Evolutionary conservation across 2,888 invertebrate species (phyloP).

Genomic region (Salticus scenicus): DNA sequence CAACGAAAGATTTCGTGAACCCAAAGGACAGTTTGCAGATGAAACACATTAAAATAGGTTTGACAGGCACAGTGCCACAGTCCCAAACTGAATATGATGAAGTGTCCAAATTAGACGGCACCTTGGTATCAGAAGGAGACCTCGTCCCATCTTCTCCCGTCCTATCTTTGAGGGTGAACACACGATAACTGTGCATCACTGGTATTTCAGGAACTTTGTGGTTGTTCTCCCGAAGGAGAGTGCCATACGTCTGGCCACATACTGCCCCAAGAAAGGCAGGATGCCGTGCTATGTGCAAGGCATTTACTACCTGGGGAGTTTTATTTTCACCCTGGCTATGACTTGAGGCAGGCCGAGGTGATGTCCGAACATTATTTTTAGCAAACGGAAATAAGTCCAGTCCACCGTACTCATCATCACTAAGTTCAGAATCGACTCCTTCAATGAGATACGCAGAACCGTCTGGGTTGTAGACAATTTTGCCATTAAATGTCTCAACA

Average conservation of each 20-base stretch:
- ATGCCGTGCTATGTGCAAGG: slow-evolving; percentile 88
- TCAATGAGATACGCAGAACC: slow-evolving; percentile 98
- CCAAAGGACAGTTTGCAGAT: slow-evolving; percentile 98
- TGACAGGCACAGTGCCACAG: slow-evolving; percentile 84
- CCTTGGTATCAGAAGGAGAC: slow-evolving; percentile 16
- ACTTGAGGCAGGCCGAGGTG: slow-evolving; percentile 31
- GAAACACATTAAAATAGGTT: slow-evolving; percentile 99
- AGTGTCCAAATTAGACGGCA: slow-evolving; percentile 78
- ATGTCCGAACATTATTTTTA: slow-evolving; percentile 77
- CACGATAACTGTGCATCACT: slow-evolving; percentile 93
- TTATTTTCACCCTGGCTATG: slow-evolving; percentile 77
- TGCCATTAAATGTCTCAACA: slow-evolving; percentile 95
- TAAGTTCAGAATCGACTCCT: slow-evolving; percentile 76
- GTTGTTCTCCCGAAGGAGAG: slow-evolving; percentile 77
- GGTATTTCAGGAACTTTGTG: slow-evolving; percentile 80
- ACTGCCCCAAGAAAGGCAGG: slow-evolving; percentile 81
- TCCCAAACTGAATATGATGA: slow-evolving; percentile 74
- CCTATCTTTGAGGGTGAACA: slow-evolving; percentile 79
- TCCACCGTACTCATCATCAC: slow-evolving; percentile 80
- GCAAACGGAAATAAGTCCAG: slow-evolving; percentile 39
- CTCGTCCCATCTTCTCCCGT: slow-evolving; percentile 21
- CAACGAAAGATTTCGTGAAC: slow-evolving; percentile 94
- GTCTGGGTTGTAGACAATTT: slow-evolving; percentile 97
- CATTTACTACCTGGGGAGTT: slow-evolving; percentile 87
- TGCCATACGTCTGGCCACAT: slow-evolving; percentile 72